Conservation (phyloP, 2,888 invertebrate genomes). For the Parasteatoda lunata region DNA sequence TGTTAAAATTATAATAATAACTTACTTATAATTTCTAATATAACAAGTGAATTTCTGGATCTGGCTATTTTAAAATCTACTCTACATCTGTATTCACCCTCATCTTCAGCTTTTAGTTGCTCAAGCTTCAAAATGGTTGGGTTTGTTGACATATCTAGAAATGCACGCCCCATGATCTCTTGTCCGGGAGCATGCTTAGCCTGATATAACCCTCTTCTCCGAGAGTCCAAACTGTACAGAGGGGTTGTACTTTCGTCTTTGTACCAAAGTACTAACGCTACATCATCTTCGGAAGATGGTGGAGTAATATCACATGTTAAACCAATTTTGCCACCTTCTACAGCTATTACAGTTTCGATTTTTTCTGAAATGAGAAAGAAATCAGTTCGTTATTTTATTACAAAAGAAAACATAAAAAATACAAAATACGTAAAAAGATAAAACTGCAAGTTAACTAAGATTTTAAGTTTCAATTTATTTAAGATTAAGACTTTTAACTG, state of each 20-base stretch:
- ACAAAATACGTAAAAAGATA: too few relatives aligned
- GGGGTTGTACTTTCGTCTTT: constrained; percentile 90
- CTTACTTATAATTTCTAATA: constrained; percentile 91
- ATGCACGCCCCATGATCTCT: constrained; percentile 89
- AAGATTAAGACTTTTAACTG: too few relatives aligned
- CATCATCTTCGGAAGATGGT: constrained; percentile 85
- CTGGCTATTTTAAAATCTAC: constrained; percentile 93
- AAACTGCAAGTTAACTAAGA: too few relatives aligned
- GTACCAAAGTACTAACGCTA: constrained; percentile 92
- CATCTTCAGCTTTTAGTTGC: constrained; percentile 86
- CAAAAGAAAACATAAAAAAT: too few relatives aligned
- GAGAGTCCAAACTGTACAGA: constrained; percentile 69
- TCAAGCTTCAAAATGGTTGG: constrained; percentile 69
- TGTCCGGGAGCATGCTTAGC: constrained; percentile 80
- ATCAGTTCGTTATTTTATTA: too few relatives aligned
- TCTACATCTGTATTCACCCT: constrained; percentile 91
- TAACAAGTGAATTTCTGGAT: constrained; percentile 91
- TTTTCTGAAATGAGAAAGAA: constrained; percentile 58
- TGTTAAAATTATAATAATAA: background rate
- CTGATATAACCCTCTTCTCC: constrained; percentile 69
- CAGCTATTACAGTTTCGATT: constrained; percentile 71
- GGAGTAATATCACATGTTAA: constrained; percentile 92
- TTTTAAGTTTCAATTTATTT: too few relatives aligned
- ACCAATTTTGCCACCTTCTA: constrained; percentile 78
- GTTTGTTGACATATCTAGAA: constrained; percentile 83